Percentiles rank a stretch among this genome's conserved stretches.
These are phyloP conservation scores for Ciona savignyi DNA, from an alignment of 23 tunicate species.

Conservation along the genomic window DNA sequence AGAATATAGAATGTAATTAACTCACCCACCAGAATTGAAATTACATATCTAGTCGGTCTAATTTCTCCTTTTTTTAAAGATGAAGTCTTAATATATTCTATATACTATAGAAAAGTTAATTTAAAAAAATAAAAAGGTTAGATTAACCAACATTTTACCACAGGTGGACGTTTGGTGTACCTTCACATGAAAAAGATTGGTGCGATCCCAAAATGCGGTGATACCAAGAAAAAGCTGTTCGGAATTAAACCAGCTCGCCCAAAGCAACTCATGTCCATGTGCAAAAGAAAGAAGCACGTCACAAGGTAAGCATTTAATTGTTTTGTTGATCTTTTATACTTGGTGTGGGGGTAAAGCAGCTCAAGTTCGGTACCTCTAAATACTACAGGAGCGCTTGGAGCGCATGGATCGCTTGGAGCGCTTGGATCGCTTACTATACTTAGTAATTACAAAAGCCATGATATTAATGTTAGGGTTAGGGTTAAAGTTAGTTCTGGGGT, in stretches of 20 bases:
- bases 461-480: too few relatives aligned
- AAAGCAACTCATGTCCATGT: conserved; percentile 64
- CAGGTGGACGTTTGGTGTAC: conserved; percentile 93
- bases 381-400: too few relatives aligned
- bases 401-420: too few relatives aligned
- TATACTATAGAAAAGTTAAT: not conserved
- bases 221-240: conserved; percentile 67
- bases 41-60: not conserved
- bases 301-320: conserved; percentile 16
- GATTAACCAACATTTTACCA: not conserved
- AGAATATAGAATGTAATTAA: too few relatives aligned
- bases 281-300: conserved; percentile 69
- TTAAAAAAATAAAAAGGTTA: not conserved
- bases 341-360: too few relatives aligned
- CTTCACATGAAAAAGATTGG: conserved; percentile 77
- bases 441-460: too few relatives aligned
- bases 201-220: conserved; percentile 92
- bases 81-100: not conserved
- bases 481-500: too few relatives aligned
- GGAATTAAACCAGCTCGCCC: conserved; percentile 94
- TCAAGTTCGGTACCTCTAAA: too few relatives aligned
- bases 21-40: too few relatives aligned
- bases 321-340: not conserved
- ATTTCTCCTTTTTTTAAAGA: not conserved
- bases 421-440: too few relatives aligned